phyloP scores from a whole-genome alignment of 2,113 vertebrate genomes.

The Vulpes vulpes region DNA sequence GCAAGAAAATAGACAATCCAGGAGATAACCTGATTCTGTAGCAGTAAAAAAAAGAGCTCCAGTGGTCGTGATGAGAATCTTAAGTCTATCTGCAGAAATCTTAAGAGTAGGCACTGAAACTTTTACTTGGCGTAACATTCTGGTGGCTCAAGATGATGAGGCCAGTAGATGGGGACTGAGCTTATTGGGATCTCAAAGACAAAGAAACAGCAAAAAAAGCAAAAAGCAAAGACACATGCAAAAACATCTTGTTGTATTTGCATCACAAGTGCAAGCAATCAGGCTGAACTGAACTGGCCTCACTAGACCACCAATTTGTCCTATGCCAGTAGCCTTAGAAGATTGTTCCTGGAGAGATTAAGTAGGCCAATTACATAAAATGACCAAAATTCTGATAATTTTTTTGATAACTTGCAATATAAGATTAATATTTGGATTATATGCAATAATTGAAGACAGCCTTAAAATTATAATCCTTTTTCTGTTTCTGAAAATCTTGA shows the following conservation, averaged over 20 bases:
- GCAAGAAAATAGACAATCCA: accelerated
- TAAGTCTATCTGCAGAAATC: not conserved
- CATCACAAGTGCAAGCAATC: not conserved
- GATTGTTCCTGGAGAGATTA: not conserved
- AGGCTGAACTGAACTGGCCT: not conserved
- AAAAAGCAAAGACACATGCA: too few species aligned
- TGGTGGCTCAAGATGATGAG: not conserved
- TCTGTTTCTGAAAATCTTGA: not conserved
- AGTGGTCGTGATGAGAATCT: not conserved
- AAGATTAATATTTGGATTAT: not conserved
- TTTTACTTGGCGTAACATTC: not conserved
- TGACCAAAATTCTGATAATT: not conserved
- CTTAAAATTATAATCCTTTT: not conserved
- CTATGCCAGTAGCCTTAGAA: not conserved
- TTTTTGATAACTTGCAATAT: not conserved
- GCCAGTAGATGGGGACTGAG: not conserved
- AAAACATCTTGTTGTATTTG: not conserved
- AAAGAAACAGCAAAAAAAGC: not conserved
- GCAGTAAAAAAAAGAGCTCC: not conserved
- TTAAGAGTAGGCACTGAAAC: not conserved
- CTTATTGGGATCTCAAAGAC: not conserved
- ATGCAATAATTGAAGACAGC: not conserved
- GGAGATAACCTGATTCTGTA: not conserved
- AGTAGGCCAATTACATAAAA: not conserved
- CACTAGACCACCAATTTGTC: not conserved